These are phyloP conservation scores for Tragulus kanchil DNA, from an alignment of 2,113 vertebrate genomes.

Conservation along the genomic window DNA sequence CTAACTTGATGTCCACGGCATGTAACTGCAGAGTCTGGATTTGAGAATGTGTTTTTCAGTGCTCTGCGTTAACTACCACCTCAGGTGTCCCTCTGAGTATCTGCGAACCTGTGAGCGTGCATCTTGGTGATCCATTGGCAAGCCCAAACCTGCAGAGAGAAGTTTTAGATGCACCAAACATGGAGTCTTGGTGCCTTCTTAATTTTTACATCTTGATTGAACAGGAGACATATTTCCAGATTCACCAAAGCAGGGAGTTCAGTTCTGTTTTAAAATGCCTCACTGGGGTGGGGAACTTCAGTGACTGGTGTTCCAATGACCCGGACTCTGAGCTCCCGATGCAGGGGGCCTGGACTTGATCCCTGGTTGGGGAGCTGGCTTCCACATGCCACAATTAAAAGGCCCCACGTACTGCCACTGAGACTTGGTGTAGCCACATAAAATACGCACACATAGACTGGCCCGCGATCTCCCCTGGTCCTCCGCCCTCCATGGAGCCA, in stretches of 20 bases:
- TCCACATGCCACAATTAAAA: neutral
- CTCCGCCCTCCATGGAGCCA: neutral
- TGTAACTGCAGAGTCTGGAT: neutral
- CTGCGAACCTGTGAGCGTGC: neutral
- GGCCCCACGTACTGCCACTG: neutral
- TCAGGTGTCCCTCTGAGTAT: rapidly evolving
- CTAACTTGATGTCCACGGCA: too few relatives aligned
- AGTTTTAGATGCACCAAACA: rapidly evolving
- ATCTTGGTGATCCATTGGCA: rapidly evolving
- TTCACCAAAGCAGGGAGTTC: neutral
- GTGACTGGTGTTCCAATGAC: neutral
- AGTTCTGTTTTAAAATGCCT: slow-evolving; percentile 51
- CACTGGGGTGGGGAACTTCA: too few relatives aligned
- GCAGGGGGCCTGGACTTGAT: neutral
- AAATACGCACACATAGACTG: slow-evolving; percentile 1
- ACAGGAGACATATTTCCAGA: neutral
- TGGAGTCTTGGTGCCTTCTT: neutral
- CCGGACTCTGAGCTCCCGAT: neutral
- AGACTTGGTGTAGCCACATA: neutral
- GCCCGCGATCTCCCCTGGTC: slow-evolving; percentile 28
- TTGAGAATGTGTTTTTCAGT: neutral
- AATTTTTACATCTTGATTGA: slow-evolving; percentile 33
- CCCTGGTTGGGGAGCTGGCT: neutral
- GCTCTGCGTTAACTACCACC: neutral
- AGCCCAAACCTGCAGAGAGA: neutral